Base-by-base conservation (phyloP, 2,888 invertebrate species). In the Pheosia gnoma region DNA sequence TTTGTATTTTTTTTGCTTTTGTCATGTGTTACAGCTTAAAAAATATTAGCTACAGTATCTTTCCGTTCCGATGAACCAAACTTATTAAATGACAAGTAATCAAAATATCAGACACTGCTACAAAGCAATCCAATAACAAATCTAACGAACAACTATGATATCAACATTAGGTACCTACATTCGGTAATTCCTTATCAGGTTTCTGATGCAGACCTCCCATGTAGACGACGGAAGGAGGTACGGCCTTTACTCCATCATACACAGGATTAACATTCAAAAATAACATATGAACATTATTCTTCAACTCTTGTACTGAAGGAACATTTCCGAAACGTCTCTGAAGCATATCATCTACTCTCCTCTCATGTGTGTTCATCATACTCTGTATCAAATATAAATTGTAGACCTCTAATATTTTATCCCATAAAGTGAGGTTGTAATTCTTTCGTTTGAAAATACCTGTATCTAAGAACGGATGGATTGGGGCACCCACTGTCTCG, bases 381-480 rank as follows among this genome's bases (percentile, higher is more conserved):
- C 47, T 58, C 0, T 63, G 43, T 0, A 63, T 11, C n/a, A 41
- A 25, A 54, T 71, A 76, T 13, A 74, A 57, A 5, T 61, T 63
- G 57, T 74, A 76, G 0, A 79, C 43, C 58, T 80, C 75, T 3
- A 37, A 59, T 0, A 83, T 3, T 58, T 82, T 85, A 3, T 84
- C 83, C 76, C 76, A 81, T n/a, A 70, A 7, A 0, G 75, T 72
- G 0, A 84, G 62, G 64, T 84, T 78, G 13, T 75, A 60, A 4
- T 77, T 37, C 55, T 69, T 76, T 25, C 75, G 73, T 0, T 67
- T 65, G 0, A 70, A 37, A 3, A 66, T 4, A n/a, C 47, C 38
- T 43, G 83, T 80, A 58, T 82, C 82, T 0, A 87, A 57, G 0
- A 82, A n/a, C 0, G 82, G 82, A 66, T 86, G 82, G 0, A 47